Evolutionary conservation across 1,140 invertebrate species (phyloP), one percentile per base, ranked within the genome.

Genomic region (Trichogramma pretiosum): DNA sequence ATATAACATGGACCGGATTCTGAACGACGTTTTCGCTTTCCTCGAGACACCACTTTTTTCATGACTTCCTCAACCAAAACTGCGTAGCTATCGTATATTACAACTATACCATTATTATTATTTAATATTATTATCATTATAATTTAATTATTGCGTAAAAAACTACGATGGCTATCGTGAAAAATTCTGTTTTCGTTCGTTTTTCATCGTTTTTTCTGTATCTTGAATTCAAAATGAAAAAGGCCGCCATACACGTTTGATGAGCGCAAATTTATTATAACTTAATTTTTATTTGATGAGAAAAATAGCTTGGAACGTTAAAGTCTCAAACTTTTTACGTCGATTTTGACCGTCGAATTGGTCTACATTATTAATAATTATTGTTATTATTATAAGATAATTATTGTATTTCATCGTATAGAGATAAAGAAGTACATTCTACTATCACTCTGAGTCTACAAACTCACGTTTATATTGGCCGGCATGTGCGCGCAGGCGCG

Each of bases 111-210:
- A 28, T 28, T 28, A 28, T 11, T 28, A 28, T 28, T 28, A 28
- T 28, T 11, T 5, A n/a, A n/a, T n/a, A 16, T 32, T 40, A 40
- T 41, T 38, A 43, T 7, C 24, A 28, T 28, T 28, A 28, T 28
- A 7, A 7, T 7, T 28, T 49, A 28, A 44, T 43, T 44, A 49
- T 17, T 44, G 26, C 40, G 47, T 49, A 43, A 43, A 49, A 48
- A 49, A 49, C 34, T 49, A 49, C 24, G n/a, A 47, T 13, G 21
- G 21, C 46, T 37, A 48, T 7, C 5, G 11, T 11, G 24, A 5
- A 7, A 11, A 28, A 28, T 5, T 5, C 11, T 11, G 24, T 28
- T 11, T 5, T 5, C 24, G 24, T 11, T 28, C 5, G 5, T 11
- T 28, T 11, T 11, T 5, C 24, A 28, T 28, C 24, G 24, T 28